Evolutionary conservation across 2,888 invertebrate genomes (phyloP).

Genomic region (Chalcis sispes): DNA sequence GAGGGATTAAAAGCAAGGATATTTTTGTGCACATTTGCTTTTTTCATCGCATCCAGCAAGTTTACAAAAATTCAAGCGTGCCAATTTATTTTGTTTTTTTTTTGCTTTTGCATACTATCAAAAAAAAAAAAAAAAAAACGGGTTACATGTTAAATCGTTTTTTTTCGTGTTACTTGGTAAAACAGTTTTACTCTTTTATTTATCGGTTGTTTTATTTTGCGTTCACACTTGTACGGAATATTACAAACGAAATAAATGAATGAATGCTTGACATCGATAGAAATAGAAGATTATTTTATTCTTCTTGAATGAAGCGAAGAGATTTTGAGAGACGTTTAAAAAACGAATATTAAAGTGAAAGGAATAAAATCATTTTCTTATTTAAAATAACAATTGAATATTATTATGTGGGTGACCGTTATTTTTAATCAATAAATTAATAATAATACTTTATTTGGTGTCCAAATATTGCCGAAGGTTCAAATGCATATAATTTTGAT

Average conservation of each 20-base stretch:
- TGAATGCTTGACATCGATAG: too few species aligned
- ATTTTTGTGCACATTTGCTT: not conserved
- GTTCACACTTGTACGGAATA: not conserved
- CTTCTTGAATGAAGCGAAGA: too few species aligned
- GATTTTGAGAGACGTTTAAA: too few species aligned
- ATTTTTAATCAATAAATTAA: too few species aligned
- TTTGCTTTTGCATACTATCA: constrained; percentile 2
- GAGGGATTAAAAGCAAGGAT: not conserved
- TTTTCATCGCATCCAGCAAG: not conserved
- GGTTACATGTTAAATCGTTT: not conserved
- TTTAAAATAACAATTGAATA: too few species aligned
- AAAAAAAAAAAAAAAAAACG: not conserved
- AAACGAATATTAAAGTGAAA: too few species aligned
- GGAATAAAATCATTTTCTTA: too few species aligned
- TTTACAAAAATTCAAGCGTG: constrained; percentile 12
- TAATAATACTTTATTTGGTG: too few species aligned
- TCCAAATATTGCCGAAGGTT: too few species aligned
- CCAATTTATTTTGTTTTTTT: constrained; percentile 28
- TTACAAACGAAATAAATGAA: not conserved
- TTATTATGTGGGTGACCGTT: too few species aligned
- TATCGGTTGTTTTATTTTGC: not conserved
- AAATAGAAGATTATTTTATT: too few species aligned
- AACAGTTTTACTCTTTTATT: not conserved
- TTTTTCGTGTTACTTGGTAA: not conserved
- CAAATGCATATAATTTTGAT: too few species aligned